phyloP scores from a whole-genome alignment of 2,113 vertebrate genomes.

The Climacteris rufus region DNA sequence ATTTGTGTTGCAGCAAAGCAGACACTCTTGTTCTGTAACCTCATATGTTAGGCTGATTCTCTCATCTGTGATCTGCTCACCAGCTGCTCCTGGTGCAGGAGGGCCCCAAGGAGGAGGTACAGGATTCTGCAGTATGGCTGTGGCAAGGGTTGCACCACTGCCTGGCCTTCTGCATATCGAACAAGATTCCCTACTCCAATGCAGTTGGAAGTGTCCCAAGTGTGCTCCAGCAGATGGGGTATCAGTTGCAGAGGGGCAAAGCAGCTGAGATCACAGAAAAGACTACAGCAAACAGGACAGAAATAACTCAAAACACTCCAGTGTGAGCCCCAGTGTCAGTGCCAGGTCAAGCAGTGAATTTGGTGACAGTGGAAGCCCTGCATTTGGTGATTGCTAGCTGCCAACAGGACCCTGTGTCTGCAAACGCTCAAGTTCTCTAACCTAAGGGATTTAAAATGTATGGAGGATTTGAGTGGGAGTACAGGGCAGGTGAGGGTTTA shows the following conservation, averaged over 20 bases:
- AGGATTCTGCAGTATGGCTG: accelerated
- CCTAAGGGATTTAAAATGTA: background rate
- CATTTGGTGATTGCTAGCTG: background rate
- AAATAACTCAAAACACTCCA: background rate
- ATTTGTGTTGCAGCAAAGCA: background rate
- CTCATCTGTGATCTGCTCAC: slow-evolving; percentile 11
- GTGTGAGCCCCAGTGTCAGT: background rate
- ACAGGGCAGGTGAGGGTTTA: background rate
- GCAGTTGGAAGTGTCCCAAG: background rate
- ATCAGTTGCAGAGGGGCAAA: background rate
- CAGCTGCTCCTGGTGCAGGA: slow-evolving; percentile 21
- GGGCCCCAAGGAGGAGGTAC: background rate
- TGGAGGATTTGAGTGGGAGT: background rate
- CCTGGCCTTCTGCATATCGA: background rate
- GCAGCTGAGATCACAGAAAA: background rate
- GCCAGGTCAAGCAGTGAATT: background rate
- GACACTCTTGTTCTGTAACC: background rate
- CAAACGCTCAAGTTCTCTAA: background rate
- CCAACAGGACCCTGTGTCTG: background rate
- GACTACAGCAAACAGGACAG: background rate
- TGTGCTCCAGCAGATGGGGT: accelerated
- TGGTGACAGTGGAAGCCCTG: background rate
- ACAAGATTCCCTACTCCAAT: background rate
- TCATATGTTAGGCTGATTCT: background rate
- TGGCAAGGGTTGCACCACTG: background rate